A percentile compares a stretch with the other conserved stretches of the same genome.
Evolutionary conservation across 2,888 invertebrate species (phyloP).

Genomic region (Prosopocoilus inquinatus): DNA sequence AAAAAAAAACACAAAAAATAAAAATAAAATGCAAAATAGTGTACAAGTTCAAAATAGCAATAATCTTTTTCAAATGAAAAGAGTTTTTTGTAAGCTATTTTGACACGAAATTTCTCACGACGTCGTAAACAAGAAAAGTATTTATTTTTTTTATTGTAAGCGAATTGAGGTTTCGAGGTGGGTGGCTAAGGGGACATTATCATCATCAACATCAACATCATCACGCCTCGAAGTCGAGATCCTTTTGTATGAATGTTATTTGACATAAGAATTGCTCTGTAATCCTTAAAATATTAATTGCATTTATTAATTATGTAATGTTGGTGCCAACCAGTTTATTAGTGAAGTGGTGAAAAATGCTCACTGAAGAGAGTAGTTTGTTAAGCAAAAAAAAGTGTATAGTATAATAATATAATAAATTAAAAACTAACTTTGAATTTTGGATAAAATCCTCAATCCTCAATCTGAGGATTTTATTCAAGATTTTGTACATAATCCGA

Average conservation of each 20-base stretch:
- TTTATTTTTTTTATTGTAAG: too few species aligned
- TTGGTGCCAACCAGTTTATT: slow-evolving; percentile 44
- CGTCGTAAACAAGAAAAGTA: slow-evolving; percentile 3
- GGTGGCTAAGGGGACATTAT: too few species aligned
- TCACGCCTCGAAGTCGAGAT: too few species aligned
- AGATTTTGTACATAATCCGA: slow-evolving; percentile 27
- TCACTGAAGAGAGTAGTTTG: slow-evolving; percentile 43
- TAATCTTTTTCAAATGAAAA: slow-evolving; percentile 14
- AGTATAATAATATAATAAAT: slow-evolving; percentile 23
- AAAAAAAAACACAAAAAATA: too few species aligned
- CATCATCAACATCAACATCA: too few species aligned
- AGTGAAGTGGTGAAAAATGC: slow-evolving; percentile 43
- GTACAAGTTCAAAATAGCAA: slow-evolving; percentile 27
- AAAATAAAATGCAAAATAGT: slow-evolving; percentile 13
- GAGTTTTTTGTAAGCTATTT: slow-evolving; percentile 4
- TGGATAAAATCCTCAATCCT: slow-evolving; percentile 19
- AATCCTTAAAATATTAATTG: slow-evolving; percentile 14
- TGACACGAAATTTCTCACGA: slow-evolving; percentile 8
- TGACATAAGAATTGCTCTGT: neutral
- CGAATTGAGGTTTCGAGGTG: too few species aligned
- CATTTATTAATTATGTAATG: slow-evolving; percentile 27
- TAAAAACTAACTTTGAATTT: slow-evolving; percentile 7
- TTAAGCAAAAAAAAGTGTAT: slow-evolving; percentile 24
- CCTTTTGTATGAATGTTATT: neutral
- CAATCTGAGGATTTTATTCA: slow-evolving; percentile 18